These are phyloP conservation scores for Pelmatolapia mariae DNA, from an alignment of 2,113 vertebrate species.

Conservation along the genomic window DNA sequence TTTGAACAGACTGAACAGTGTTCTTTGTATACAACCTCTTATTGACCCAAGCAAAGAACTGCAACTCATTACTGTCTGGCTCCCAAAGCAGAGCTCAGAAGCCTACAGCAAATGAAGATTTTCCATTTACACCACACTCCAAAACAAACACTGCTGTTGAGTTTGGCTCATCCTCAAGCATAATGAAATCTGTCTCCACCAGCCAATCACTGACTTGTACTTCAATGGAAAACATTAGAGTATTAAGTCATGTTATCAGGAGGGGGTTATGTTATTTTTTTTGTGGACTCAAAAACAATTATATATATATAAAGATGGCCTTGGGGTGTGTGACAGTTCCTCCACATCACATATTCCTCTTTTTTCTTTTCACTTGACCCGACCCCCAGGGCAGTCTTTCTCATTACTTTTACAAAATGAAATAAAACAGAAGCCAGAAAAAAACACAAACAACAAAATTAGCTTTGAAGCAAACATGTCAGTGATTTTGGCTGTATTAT, in stretches of 20 bases:
- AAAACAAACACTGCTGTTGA: neutral
- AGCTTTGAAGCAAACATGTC: neutral
- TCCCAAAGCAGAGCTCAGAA: neutral
- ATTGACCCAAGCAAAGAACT: neutral
- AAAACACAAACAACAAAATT: neutral
- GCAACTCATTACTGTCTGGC: neutral
- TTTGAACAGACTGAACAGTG: neutral
- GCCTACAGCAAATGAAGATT: neutral
- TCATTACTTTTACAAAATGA: constrained; percentile 2
- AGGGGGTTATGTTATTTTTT: neutral
- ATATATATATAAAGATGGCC: neutral
- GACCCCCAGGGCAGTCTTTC: neutral
- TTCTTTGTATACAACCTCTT: neutral
- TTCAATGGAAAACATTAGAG: constrained; percentile 17
- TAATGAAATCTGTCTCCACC: neutral
- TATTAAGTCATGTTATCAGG: neutral
- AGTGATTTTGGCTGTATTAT: neutral
- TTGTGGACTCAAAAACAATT: constrained; percentile 29
- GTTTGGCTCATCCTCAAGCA: neutral
- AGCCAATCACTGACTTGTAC: constrained; percentile 17
- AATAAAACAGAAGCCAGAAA: neutral
- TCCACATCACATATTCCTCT: neutral
- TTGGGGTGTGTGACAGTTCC: neutral
- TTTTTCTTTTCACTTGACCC: neutral
- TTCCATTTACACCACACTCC: neutral